These are phyloP conservation scores for Oncorhynchus keta DNA, from an alignment of 2,113 vertebrate species.

Conservation along the genomic window DNA sequence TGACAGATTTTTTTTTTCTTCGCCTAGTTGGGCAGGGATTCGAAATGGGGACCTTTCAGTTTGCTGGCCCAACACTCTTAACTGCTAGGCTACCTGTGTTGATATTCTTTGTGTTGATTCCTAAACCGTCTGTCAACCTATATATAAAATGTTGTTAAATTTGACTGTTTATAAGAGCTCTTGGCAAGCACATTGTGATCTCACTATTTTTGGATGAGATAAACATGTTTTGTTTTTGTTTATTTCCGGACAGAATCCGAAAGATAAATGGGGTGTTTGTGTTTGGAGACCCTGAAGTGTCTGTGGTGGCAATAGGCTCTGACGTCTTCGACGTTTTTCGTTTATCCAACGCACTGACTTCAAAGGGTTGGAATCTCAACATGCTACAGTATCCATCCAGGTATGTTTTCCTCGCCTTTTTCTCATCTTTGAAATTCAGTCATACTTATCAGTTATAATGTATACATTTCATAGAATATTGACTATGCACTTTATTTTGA, in stretches of 20 bases:
- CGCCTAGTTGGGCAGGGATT: too few species aligned
- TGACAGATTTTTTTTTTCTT: too few species aligned
- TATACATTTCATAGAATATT: background rate
- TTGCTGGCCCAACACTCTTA: too few species aligned
- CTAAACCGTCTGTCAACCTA: background rate
- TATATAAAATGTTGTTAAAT: background rate
- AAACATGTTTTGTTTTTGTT: background rate
- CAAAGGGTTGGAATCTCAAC: conserved; percentile 94
- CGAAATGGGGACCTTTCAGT: too few species aligned
- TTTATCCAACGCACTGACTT: conserved; percentile 83
- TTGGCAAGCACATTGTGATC: background rate
- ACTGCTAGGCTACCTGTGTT: too few species aligned
- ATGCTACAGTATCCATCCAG: conserved; percentile 90
- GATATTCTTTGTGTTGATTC: background rate
- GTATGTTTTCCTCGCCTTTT: conserved; percentile 58
- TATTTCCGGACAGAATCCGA: conserved; percentile 71
- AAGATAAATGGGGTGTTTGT: conserved; percentile 87
- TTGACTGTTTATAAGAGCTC: too few species aligned
- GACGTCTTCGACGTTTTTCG: conserved; percentile 89
- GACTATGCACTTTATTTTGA: background rate
- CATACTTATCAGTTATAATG: too few species aligned
- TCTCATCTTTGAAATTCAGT: too few species aligned
- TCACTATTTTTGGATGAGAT: background rate
- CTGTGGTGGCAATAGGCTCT: conserved; percentile 90
- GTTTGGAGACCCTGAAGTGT: conserved; percentile 90